Evolutionary conservation across 2,888 invertebrate genomes (phyloP), one percentile per base, ranked within the genome.

Genomic region (Trachelus troglodyta): DNA sequence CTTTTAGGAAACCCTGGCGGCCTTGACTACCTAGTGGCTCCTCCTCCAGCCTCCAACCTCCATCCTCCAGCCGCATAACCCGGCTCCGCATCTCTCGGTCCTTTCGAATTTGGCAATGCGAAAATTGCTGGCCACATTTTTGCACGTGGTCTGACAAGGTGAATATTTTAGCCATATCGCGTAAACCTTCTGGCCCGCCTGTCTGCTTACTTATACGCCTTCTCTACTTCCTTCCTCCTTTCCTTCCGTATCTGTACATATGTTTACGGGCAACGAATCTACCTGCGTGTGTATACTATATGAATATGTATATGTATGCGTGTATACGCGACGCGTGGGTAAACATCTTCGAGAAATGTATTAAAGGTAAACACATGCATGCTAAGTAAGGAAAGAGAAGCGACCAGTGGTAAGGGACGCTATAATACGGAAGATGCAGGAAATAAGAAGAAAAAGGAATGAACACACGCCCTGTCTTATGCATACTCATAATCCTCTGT

Each of bases 311-410:
- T 80, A 83, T 80, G 79, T 69, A 77, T 78, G 76, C 79, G 77
- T 77, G 69, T 78, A 83, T 83, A 84, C 83, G 35, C 4, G 35
- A 82, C 85, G 84, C 83, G 82, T 86, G 81, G 87, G 86, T 87
- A 86, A 87, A 87, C 87, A 87, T 85, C 83, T 82, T 82, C 84
- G 86, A 85, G 84, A 87, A 85, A 87, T 87, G 84, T 87, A 87
- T 87, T 87, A 87, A 87, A 87, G 86, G 85, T 83, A 87, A 87
- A 87, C 87, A 87, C 84, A 87, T 87, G 87, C 85, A 87, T 87
- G 86, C 83, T 85, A 87, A 87, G 82, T 83, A 84, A 85, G 80
- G 81, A 79, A 79, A 37, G 69, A 77, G 68, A 40, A 69, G 56
- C 75, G 15, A 40, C 4, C 12, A 40, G 40, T 6, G 40, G 40